phyloP scores from a whole-genome alignment of 2,797 vertebrate species.

The Neomorphus geoffroyi region DNA sequence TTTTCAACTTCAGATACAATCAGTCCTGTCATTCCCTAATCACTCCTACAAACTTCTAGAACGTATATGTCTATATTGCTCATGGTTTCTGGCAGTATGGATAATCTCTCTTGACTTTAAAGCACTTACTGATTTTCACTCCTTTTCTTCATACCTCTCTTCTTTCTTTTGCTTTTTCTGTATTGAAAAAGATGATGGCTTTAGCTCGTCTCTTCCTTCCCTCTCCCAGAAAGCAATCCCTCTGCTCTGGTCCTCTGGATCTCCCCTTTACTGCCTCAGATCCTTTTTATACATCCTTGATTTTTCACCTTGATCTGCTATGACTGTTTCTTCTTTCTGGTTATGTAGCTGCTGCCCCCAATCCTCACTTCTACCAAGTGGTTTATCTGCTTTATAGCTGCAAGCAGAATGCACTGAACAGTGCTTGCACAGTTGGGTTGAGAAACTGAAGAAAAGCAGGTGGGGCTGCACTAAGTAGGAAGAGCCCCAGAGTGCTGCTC shows the following conservation, averaged over 20 bases:
- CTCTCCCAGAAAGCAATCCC: neutral
- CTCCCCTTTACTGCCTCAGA: neutral
- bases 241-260: neutral
- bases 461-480: neutral
- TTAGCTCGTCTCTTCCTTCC: neutral
- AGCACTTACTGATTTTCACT: neutral
- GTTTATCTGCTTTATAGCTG: neutral
- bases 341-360: neutral
- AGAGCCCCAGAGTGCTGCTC: neutral
- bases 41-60: neutral
- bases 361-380: neutral
- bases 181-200: neutral
- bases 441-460: neutral
- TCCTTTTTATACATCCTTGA: neutral
- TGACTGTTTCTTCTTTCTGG: neutral
- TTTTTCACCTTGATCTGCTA: neutral
- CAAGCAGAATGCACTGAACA: neutral
- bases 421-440: neutral
- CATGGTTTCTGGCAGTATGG: neutral
- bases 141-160: neutral
- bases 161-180: neutral
- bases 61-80: neutral
- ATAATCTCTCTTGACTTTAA: neutral
- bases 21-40: neutral
- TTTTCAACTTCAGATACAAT: neutral